These are phyloP conservation scores for Epinotia nisella DNA, from an alignment of 2,888 invertebrate genomes.

Conservation along the genomic window DNA sequence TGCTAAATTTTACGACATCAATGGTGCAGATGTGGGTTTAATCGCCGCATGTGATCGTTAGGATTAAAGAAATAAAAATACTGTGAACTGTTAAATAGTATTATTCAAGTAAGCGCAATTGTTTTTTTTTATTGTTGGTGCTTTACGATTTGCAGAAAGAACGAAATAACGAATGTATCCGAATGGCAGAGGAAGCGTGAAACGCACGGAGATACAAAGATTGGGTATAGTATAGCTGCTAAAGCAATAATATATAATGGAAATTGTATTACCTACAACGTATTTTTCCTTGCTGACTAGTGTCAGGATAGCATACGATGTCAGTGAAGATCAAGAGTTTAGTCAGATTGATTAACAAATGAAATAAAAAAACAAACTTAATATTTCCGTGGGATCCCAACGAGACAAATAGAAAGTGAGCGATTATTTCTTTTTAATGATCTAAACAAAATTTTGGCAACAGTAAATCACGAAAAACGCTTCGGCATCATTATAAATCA, in stretches of 20 bases:
- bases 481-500: conserved; percentile 60
- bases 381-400: conserved; percentile 50
- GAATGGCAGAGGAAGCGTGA: conserved; percentile 41
- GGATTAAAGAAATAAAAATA: conserved; percentile 30
- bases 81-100: conserved; percentile 3
- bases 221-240: not conserved
- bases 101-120: conserved; percentile 2
- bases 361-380: conserved; percentile 2
- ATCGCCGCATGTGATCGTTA: conserved; percentile 28
- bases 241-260: conserved; percentile 1
- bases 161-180: conserved; percentile 40
- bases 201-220: conserved; percentile 24
- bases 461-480: conserved; percentile 61
- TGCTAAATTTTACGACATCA: conserved; percentile 26
- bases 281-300: no score
- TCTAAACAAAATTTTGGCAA: conserved; percentile 63
- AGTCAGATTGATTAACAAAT: not conserved
- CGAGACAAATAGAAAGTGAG: conserved; percentile 54
- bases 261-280: no score
- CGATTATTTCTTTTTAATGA: conserved; percentile 55
- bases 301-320: no score
- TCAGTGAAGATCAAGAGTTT: no score
- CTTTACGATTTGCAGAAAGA: conserved; percentile 30
- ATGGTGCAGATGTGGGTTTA: conserved; percentile 33
- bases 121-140: conserved; percentile 26